phyloP scores from a whole-genome alignment of 1,140 invertebrate genomes.

The Drosophila persimilis region DNA sequence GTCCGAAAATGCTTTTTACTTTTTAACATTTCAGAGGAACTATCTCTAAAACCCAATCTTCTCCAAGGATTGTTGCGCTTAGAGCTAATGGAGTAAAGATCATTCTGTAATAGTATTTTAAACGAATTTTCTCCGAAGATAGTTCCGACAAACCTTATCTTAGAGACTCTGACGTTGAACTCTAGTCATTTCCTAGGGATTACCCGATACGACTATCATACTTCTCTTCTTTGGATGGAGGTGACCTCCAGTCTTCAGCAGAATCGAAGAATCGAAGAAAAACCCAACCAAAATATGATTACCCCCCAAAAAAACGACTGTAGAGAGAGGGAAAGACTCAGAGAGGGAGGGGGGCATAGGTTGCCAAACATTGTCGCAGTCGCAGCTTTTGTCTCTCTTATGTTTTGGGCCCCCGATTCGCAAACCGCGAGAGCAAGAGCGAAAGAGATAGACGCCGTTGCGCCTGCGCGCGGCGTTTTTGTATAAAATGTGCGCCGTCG shows the following conservation, averaged over 20 bases:
- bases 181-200: no score
- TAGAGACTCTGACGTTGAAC: no score
- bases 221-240: no score
- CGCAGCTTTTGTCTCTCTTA: constrained; percentile 46
- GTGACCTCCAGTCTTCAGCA: constrained; percentile 59
- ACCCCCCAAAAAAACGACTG: constrained; percentile 4
- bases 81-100: no score
- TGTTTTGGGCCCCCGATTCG: constrained; percentile 74
- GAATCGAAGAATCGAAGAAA: constrained; percentile 46
- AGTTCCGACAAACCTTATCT: no score
- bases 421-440: constrained; percentile 26
- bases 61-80: no score
- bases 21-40: no score
- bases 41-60: no score
- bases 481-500: constrained; percentile 71
- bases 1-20: no score
- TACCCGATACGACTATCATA: no score
- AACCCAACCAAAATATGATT: constrained; percentile 38
- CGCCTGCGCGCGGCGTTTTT: constrained; percentile 65
- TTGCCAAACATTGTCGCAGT: constrained; percentile 55
- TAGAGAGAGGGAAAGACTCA: constrained; percentile 8
- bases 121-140: no score
- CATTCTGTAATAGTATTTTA: no score
- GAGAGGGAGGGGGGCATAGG: not conserved
- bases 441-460: constrained; percentile 30